Evolutionary conservation across 2,797 vertebrate genomes (phyloP).

Genomic region (Rhyacichthys aspro): DNA sequence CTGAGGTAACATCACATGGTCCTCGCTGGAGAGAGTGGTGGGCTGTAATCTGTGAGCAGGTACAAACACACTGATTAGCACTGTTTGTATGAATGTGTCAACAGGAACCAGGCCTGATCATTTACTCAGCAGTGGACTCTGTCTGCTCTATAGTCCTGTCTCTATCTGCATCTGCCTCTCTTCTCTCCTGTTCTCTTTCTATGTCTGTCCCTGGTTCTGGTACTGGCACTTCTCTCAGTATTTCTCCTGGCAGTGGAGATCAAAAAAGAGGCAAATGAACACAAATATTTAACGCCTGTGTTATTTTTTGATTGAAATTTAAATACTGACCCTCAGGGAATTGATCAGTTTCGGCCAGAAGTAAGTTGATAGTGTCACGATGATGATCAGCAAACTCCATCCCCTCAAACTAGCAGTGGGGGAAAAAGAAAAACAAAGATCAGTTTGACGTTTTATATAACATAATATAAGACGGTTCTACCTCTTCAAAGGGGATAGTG

Average conservation of each 20-base stretch:
- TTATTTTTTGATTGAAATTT: background rate
- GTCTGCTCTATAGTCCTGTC: conserved; percentile 42
- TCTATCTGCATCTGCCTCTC: conserved; percentile 25
- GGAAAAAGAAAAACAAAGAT: background rate
- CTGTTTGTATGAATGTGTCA: background rate
- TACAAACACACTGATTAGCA: background rate
- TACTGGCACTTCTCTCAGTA: conserved; percentile 6
- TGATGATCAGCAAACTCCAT: conserved; percentile 62
- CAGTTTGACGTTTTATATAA: background rate
- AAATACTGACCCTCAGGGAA: conserved; percentile 62
- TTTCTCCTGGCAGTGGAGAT: conserved; percentile 27
- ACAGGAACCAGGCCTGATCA: background rate
- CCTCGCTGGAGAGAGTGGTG: conserved; percentile 42
- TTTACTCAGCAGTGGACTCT: conserved; percentile 64
- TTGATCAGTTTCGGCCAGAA: conserved; percentile 64
- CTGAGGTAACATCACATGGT: conserved; percentile 38
- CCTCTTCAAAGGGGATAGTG: conserved; percentile 42
- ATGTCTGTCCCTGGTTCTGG: conserved; percentile 33
- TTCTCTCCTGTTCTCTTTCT: conserved; percentile 20
- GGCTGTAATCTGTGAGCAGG: conserved; percentile 58
- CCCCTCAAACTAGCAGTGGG: conserved; percentile 71
- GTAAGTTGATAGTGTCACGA: conserved; percentile 55
- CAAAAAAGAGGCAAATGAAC: background rate
- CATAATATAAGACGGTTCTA: conserved; percentile 6
- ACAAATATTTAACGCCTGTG: background rate